Percentiles rank a stretch among this genome's conserved stretches.
Conservation (phyloP, 2,797 vertebrate species). For the Rhodeus uyekii region DNA sequence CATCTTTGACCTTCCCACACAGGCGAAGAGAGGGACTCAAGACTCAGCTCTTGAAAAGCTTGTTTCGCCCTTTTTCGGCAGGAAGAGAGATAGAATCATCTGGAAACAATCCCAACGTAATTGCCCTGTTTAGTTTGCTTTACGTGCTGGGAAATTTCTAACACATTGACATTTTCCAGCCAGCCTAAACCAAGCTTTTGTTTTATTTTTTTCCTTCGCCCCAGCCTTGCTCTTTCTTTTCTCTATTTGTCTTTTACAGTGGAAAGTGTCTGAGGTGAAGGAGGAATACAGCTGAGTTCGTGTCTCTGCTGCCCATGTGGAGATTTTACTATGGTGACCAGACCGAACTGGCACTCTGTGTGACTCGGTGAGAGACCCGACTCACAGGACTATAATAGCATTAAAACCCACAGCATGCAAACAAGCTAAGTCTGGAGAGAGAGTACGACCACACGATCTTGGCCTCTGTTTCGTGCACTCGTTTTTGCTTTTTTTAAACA, state of each 20-base stretch:
- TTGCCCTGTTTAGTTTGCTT: conserved; percentile 67
- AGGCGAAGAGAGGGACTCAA: conserved; percentile 46
- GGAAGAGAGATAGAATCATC: conserved; percentile 66
- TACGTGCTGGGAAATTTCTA: conserved; percentile 71
- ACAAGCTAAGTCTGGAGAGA: conserved; percentile 21
- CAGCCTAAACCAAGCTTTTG: conserved; percentile 43
- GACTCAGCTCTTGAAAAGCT: conserved; percentile 55
- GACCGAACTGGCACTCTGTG: conserved; percentile 5
- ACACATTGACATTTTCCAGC: conserved; percentile 68
- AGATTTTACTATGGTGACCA: conserved; percentile 38
- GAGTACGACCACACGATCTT: conserved; percentile 20
- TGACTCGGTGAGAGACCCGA: conserved; percentile 43
- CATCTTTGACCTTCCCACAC: conserved; percentile 42
- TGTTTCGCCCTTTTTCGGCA: conserved; percentile 53
- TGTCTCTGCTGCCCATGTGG: conserved; percentile 26
- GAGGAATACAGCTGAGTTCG: conserved; percentile 36
- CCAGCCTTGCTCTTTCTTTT: conserved; percentile 19
- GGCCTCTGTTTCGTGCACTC: not conserved
- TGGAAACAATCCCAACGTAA: conserved; percentile 72
- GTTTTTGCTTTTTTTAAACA: conserved; percentile 1
- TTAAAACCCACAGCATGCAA: conserved; percentile 46
- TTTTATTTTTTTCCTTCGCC: conserved; percentile 37
- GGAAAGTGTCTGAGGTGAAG: conserved; percentile 59
- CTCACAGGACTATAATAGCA: conserved; percentile 49
- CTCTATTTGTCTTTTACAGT: conserved; percentile 56